Evolutionary conservation across 1,140 invertebrate genomes (phyloP), one percentile per base, ranked within the genome.

Genomic region (Halictus rubicundus): DNA sequence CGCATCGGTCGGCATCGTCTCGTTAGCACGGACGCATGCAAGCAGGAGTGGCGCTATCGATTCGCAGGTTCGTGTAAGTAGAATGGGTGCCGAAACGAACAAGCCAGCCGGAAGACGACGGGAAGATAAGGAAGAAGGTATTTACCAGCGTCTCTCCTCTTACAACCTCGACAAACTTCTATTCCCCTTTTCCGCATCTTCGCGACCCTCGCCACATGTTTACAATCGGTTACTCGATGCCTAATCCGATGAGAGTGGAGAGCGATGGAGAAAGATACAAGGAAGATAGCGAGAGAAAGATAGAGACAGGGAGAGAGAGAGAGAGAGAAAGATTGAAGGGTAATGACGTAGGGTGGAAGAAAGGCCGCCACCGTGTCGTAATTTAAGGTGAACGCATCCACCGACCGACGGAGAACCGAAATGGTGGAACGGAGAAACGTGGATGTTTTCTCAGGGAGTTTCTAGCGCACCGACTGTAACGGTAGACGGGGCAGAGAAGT

Each of bases 141-240:
- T 88, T 88, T 87, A 83, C 84, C 84, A 79, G 87, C 85, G 77
- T 85, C 82, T 85, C 82, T 88, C 80, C 87, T 83, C 85, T 87
- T 88, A 85, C 87, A 87, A 82, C 82, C 80, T 89, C 68, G 79
- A 83, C 74, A 89, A 89, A 88, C 88, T 88, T 88, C 80, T 82
- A 87, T 86, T 88, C 84, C 80, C 78, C 79, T 78, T 81, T 85
- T 85, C 82, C 73, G 61, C 80, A 69, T 87, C 70, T 86, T 80
- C 79, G 68, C 64, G 65, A 14, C 60, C 65, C 64, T 68, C 32
- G 8, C 46, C 49, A 27, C 69, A 82, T 89, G 84, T 89, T 89
- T 88, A 87, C 87, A 88, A 89, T 85, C 80, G 85, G 84, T 88
- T 89, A 88, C 84, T 85, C 73, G 85, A 88, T 88, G 84, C 86